Percentiles rank a stretch among this genome's conserved stretches.
Evolutionary conservation across 2,888 invertebrate genomes (phyloP).

Genomic region (Sclerodermus sp.): DNA sequence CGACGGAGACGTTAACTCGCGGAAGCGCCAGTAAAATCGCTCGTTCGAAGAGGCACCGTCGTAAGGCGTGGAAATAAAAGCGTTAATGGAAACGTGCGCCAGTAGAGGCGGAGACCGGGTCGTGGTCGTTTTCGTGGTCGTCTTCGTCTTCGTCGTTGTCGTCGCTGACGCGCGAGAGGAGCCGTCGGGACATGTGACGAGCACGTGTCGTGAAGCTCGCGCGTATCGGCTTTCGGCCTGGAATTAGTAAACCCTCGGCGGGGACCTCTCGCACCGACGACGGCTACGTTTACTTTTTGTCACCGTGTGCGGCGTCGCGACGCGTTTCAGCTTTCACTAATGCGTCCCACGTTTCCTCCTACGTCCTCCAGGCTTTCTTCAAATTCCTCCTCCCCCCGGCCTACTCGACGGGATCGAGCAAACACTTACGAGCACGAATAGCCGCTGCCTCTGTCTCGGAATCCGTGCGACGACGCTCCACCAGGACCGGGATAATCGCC

Average conservation of each 20-base stretch:
- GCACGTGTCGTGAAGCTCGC: slow-evolving; percentile 49
- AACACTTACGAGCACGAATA: too few relatives aligned
- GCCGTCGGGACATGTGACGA: slow-evolving; percentile 50
- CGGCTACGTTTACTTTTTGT: slow-evolving; percentile 34
- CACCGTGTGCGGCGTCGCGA: slow-evolving; percentile 38
- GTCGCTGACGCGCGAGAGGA: slow-evolving; percentile 23
- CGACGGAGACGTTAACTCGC: slow-evolving; percentile 32
- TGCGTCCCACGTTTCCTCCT: slow-evolving; percentile 10
- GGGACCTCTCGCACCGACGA: too few relatives aligned
- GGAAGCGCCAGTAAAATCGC: slow-evolving; percentile 43
- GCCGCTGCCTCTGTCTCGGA: too few relatives aligned
- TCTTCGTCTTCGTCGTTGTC: slow-evolving; percentile 20
- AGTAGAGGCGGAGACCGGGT: slow-evolving; percentile 14
- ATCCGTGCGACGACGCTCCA: too few relatives aligned
- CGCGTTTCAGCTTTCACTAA: slow-evolving; percentile 36
- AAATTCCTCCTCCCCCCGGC: too few relatives aligned
- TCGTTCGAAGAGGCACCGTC: slow-evolving; percentile 29
- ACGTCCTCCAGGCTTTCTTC: too few relatives aligned
- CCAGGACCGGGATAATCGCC: too few relatives aligned
- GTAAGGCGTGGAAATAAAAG: slow-evolving; percentile 44
- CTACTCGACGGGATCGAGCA: too few relatives aligned
- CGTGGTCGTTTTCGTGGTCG: slow-evolving; percentile 23
- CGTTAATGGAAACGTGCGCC: slow-evolving; percentile 43
- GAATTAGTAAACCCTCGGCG: slow-evolving; percentile 27
- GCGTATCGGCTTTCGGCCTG: slow-evolving; percentile 36